Evolutionary conservation across 2,797 vertebrate genomes (phyloP), one percentile per base, ranked within the genome.

Genomic region (Poecilia wingei): DNA sequence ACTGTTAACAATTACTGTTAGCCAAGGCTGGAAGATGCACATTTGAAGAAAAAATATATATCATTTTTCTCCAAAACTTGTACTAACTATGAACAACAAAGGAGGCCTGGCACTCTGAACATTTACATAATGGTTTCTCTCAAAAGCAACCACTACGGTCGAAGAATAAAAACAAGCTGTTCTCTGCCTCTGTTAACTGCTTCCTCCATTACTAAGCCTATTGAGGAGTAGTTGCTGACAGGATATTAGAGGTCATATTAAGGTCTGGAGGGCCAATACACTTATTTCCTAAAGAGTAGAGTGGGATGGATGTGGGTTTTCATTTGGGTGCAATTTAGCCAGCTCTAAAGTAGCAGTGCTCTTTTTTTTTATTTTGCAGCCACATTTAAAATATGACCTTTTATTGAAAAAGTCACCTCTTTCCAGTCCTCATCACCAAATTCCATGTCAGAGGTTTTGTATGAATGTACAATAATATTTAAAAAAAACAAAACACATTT

Each of bases 331-430:
- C 51, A 49, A 61, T 61, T 43, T 22, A 64, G n/a, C n/a, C 4
- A 7, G 45, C 55, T 28, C 4, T 75, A 18, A 8, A 47, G 14
- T 4, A 45, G 18, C 28, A 12, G 13, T 39, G 6, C 36, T 3
- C 13, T 14, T 46, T 43, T 75, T 75, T 75, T 75, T 75, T 74
- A 59, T 59, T 75, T 46, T 75, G 28, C 74, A 75, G 55, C 41
- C 18, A 31, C 64, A n/a, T 43, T 53, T 53, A 18, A 77, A 53
- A 47, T 45, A 75, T 68, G 75, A 41, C 31, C 61, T 76, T 57
- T 76, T 68, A n/a, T 14, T 39, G 45, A 41, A 45, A 70, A n/a
- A 28, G 45, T 64, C 10, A 66, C 20, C 28, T 64, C 14, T 33
- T 36, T 45, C 22, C 13, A 0, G 33, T 64, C 43, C 20, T 6